phyloP scores from a whole-genome alignment of 2,113 vertebrate species.

The Conger conger region DNA sequence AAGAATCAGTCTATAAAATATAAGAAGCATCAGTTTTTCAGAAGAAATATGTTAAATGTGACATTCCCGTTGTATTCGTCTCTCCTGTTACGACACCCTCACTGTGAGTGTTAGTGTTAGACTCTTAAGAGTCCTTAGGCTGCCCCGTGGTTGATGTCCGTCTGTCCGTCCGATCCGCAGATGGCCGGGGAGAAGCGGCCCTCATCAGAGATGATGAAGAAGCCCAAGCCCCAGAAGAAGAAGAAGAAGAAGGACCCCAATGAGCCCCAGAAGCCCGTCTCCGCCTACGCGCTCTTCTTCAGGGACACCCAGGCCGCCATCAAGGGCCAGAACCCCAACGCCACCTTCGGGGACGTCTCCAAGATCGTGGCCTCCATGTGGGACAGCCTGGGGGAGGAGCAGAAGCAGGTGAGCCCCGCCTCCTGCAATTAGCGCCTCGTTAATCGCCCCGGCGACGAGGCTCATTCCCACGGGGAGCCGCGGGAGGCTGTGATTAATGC shows the following conservation, averaged over 20 bases:
- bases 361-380: constrained; percentile 98
- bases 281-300: constrained; percentile 93
- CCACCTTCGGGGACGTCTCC: constrained; percentile 91
- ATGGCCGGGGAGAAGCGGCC: constrained; percentile 84
- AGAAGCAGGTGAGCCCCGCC: constrained; percentile 81
- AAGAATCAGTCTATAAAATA: no score
- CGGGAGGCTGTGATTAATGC: not conserved
- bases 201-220: constrained; percentile 85
- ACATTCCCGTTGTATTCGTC: no score
- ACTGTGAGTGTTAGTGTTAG: no score
- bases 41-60: no score
- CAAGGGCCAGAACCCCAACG: constrained; percentile 92
- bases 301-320: constrained; percentile 95
- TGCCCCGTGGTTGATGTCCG: not conserved
- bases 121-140: not conserved
- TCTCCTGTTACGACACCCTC: no score
- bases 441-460: not conserved
- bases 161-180: constrained; percentile 48
- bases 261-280: constrained; percentile 92
- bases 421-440: no score
- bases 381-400: constrained; percentile 93
- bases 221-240: constrained; percentile 94
- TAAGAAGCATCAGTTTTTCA: no score
- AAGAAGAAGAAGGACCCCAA: constrained; percentile 96
- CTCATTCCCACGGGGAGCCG: not conserved